phyloP scores from a whole-genome alignment of 2,888 invertebrate genomes.

The Drosophila melanosoma region DNA sequence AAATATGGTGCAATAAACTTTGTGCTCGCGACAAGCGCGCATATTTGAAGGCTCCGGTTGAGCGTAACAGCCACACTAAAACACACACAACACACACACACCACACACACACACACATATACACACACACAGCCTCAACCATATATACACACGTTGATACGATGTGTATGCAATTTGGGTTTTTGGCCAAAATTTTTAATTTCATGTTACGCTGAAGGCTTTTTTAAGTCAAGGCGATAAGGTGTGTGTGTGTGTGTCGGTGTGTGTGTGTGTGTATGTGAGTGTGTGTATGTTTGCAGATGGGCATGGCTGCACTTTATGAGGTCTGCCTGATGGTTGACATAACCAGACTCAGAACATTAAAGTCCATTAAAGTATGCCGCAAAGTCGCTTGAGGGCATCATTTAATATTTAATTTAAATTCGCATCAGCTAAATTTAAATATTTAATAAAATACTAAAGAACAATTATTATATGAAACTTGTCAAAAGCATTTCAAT shows the following conservation, averaged over 20 bases:
- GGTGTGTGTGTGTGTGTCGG: slow-evolving; percentile 24
- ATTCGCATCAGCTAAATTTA: neutral
- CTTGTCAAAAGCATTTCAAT: no score
- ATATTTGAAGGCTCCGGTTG: slow-evolving; percentile 73
- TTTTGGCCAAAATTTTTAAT: slow-evolving; percentile 72
- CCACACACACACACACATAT: slow-evolving; percentile 9
- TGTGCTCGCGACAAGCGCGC: slow-evolving; percentile 66
- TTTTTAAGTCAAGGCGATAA: slow-evolving; percentile 56
- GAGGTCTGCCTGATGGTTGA: slow-evolving; percentile 19
- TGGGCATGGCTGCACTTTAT: slow-evolving; percentile 10
- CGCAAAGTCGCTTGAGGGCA: neutral
- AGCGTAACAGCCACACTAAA: slow-evolving; percentile 23
- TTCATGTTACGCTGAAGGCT: slow-evolving; percentile 60
- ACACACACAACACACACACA: neutral
- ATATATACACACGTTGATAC: slow-evolving; percentile 4
- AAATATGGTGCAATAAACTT: slow-evolving; percentile 67
- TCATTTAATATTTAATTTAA: neutral
- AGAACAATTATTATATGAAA: no score
- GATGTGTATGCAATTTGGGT: slow-evolving; percentile 19
- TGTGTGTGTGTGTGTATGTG: slow-evolving; percentile 1
- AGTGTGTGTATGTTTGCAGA: slow-evolving; percentile 5
- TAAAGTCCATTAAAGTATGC: slow-evolving; percentile 5
- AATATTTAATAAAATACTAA: neutral
- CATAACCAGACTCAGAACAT: slow-evolving; percentile 6
- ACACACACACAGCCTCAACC: slow-evolving; percentile 5